Percentiles rank a stretch among this genome's conserved stretches.
These are phyloP conservation scores for Octodon degus DNA, from an alignment of 2,113 vertebrate species.

Conservation along the genomic window DNA sequence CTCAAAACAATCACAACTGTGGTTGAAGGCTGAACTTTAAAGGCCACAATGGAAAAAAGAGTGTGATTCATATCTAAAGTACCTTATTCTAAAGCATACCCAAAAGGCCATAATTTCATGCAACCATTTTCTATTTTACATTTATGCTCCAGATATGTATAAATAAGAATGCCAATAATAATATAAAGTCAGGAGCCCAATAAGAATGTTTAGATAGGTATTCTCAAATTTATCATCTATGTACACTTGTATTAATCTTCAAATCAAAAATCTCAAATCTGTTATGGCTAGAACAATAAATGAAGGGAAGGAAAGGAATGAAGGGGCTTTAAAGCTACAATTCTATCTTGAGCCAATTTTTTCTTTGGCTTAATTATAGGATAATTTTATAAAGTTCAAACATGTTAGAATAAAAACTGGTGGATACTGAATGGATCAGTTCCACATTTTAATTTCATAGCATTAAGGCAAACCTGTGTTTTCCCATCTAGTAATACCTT, in stretches of 20 bases:
- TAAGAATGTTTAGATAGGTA: constrained; percentile 50
- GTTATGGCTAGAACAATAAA: constrained; percentile 46
- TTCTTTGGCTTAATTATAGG: constrained; percentile 33
- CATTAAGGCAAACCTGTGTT: constrained; percentile 4
- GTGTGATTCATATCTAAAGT: not conserved
- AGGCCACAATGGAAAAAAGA: constrained; percentile 56
- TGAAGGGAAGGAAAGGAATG: not conserved
- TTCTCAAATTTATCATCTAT: not conserved
- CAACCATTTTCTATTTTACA: not conserved
- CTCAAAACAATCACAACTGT: constrained; percentile 58
- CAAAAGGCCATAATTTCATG: constrained; percentile 6
- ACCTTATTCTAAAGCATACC: constrained; percentile 47
- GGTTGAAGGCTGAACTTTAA: constrained; percentile 81
- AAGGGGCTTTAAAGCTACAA: not conserved
- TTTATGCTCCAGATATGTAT: constrained; percentile 10
- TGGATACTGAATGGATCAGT: not conserved
- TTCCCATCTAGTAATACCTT: constrained; percentile 13
- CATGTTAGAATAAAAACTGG: not conserved
- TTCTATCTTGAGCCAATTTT: not conserved
- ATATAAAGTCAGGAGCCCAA: constrained; percentile 10
- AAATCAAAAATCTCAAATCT: constrained; percentile 43
- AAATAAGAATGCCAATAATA: constrained; percentile 3
- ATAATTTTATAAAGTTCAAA: constrained; percentile 44
- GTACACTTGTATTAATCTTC: constrained; percentile 25
- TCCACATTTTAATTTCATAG: constrained; percentile 20